Conservation (phyloP, 2,113 vertebrate genomes). For the Phyllopteryx taeniolatus region DNA sequence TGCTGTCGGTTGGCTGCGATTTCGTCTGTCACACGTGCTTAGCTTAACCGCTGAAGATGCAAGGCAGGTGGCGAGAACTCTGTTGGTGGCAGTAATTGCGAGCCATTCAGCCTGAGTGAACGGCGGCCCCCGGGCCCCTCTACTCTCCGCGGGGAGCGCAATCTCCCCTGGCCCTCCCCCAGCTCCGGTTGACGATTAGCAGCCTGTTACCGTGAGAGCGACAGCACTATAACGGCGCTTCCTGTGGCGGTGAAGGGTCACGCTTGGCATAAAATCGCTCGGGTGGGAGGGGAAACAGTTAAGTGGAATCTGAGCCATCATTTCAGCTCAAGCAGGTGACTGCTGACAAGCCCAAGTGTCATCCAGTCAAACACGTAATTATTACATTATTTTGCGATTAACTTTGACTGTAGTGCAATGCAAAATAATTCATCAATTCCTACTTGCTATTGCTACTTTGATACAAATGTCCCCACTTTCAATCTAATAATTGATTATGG, state of each 20-base stretch:
- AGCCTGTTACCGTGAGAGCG: conserved; percentile 69
- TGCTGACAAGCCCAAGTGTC: conserved; percentile 15
- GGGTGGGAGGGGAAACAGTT: conserved; percentile 32
- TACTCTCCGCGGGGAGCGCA: conserved; percentile 46
- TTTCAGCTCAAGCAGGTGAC: conserved; percentile 7
- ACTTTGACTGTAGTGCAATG: background rate
- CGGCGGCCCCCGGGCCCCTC: conserved; percentile 48
- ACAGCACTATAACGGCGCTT: conserved; percentile 47
- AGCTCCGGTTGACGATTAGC: conserved; percentile 47
- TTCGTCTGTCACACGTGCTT: conserved; percentile 62
- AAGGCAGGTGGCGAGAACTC: conserved; percentile 54
- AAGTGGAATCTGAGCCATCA: conserved; percentile 21
- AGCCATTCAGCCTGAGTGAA: conserved; percentile 69
- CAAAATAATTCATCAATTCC: background rate
- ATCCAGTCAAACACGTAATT: background rate
- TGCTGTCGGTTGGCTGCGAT: conserved; percentile 50
- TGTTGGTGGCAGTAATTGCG: conserved; percentile 67
- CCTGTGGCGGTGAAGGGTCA: conserved; percentile 12
- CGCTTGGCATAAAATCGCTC: conserved; percentile 13
- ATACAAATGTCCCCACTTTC: background rate
- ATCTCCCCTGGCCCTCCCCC: conserved; percentile 46
- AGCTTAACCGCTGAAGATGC: conserved; percentile 36
- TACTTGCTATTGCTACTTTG: background rate
- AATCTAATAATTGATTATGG: no score
- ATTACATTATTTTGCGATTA: background rate